Evolutionary conservation across 23 tunicate species (phyloP), one percentile per base, ranked within the genome.

Genomic region (Diplosoma virens): DNA sequence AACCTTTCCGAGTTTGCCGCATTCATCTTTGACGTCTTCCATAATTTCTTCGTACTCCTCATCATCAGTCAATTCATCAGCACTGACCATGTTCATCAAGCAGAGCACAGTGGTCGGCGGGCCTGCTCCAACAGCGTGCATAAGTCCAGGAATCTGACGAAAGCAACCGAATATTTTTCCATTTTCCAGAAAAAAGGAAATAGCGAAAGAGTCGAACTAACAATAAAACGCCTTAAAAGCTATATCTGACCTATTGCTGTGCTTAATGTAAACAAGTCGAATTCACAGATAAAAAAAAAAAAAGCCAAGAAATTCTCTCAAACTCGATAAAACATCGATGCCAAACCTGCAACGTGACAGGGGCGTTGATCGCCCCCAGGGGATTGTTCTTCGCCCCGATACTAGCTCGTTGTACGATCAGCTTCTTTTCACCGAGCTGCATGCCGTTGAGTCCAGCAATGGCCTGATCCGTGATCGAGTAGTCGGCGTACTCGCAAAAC

Each of bases 1-100:
- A 25, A 86, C 98, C 84, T 81, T 75, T 83, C 99, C 99, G 32
- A 94, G 81, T 50, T 94, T 94, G 78, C 56, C 75, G 66, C 99
- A 94, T 73, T 94, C 99, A 74, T 94, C 99, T 75, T 60, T 79
- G 21, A 94, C 95, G 70, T 94, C 99, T 68, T 94, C 94, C 67
- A 79, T 47, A 30, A 94, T 94, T 18, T 94, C 99, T 37, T 93
- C 98, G 55, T 93, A 93, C 37, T 93, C 98, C 41, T 93, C 98
- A 64, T 86, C 94, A 73, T 93, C 98, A 27, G 22, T 35, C 48
- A 93, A 48, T 48, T 93, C 98, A 4, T 82, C 86, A 46, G 75
- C 60, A 6, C 84, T 78, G 5, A 93, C 89, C 98, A 93, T 93
- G 73, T 93, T 93, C 81, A 93, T 82, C 67, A 93, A 59, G 59